Evolutionary conservation across 1,140 invertebrate species (phyloP).

Genomic region (Euborellia annulipes): DNA sequence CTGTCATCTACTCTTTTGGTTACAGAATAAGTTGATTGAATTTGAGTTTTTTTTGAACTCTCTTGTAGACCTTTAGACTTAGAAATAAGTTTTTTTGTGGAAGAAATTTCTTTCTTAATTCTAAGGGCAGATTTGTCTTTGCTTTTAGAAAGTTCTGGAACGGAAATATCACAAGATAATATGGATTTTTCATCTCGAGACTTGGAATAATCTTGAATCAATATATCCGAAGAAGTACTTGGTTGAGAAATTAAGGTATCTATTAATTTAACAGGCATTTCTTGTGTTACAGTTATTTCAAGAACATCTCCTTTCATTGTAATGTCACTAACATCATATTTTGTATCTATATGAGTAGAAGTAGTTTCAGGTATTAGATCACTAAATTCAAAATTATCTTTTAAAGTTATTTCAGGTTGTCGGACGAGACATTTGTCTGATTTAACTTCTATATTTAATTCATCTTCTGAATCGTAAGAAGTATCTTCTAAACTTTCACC

Average conservation of each 20-base stretch:
- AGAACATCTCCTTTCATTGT: constrained; percentile 28
- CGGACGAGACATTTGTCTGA: background rate
- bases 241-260: background rate
- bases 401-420: background rate
- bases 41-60: no score
- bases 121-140: no score
- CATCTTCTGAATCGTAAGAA: background rate
- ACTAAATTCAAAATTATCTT: background rate
- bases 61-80: no score
- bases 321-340: no score
- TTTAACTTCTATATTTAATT: background rate
- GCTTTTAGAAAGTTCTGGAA: no score
- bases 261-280: background rate
- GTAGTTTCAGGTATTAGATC: constrained; percentile 1
- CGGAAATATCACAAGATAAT: constrained; percentile 7
- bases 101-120: no score
- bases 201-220: constrained; percentile 4
- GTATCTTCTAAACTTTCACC: background rate
- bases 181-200: background rate
- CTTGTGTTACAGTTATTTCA: constrained; percentile 23
- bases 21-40: no score
- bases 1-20: no score
- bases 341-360: no score
- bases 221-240: background rate
- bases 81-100: no score